phyloP scores from a whole-genome alignment of 2,888 invertebrate species.

The Stenchaetothrips biformis region DNA sequence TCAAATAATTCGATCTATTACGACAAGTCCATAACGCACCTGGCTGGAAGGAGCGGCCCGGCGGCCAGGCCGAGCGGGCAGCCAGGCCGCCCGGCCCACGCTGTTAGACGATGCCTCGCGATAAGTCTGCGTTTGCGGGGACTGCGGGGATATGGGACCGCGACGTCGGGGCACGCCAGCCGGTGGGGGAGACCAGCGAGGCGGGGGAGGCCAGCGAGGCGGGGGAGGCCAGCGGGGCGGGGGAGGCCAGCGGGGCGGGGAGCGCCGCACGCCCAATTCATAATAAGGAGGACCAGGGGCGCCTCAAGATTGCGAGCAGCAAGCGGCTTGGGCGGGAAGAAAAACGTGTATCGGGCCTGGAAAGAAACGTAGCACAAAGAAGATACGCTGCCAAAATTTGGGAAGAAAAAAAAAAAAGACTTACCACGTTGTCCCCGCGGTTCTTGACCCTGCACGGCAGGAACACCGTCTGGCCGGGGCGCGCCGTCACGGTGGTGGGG shows the following conservation, averaged over 20 bases:
- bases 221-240: neutral
- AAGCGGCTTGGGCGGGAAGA: no score
- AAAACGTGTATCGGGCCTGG: no score
- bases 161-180: no score
- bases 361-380: no score
- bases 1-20: constrained; percentile 12
- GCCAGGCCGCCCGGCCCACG: neutral
- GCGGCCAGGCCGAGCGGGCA: neutral
- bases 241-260: neutral
- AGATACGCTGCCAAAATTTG: no score
- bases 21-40: constrained; percentile 13
- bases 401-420: neutral
- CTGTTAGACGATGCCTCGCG: neutral
- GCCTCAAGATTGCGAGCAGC: no score
- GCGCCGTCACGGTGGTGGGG: constrained; percentile 31
- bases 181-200: no score
- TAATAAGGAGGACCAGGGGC: no score
- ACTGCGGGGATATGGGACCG: neutral
- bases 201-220: no score
- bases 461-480: constrained; percentile 34
- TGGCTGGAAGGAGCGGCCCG: neutral
- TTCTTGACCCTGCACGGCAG: constrained; percentile 33
- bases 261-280: neutral
- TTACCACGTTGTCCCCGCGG: constrained; percentile 35
- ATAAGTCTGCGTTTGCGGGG: constrained; percentile 15